Evolutionary conservation across 2,797 vertebrate species (phyloP).

Genomic region (Semaprochilodus insignis): DNA sequence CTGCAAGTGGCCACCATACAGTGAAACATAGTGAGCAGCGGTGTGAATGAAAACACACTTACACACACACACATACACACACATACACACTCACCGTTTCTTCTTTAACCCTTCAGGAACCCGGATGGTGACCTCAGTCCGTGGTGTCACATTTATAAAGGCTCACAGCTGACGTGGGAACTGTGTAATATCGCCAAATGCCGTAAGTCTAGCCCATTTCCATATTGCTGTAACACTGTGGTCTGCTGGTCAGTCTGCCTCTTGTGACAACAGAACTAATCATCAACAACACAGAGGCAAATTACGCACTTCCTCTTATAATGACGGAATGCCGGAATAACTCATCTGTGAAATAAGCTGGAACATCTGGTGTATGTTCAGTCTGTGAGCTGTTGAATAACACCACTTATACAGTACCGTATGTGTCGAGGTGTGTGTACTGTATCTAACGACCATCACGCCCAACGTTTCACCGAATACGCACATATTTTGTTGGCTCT

Average conservation of each 20-base stretch:
- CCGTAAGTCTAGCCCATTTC: conserved; percentile 78
- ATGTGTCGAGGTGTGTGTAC: background rate
- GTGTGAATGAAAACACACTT: too few species aligned
- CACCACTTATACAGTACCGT: background rate
- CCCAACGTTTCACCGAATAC: background rate
- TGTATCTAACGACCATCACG: background rate
- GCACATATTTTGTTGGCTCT: background rate
- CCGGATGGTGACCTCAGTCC: conserved; percentile 87
- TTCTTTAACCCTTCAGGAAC: conserved; percentile 79
- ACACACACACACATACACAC: too few species aligned
- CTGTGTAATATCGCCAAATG: conserved; percentile 86
- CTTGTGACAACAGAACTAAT: background rate
- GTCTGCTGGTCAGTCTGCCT: background rate
- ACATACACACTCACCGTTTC: background rate
- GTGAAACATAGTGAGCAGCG: too few species aligned
- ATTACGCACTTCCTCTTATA: background rate
- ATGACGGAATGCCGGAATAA: background rate
- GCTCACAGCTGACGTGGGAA: conserved; percentile 83
- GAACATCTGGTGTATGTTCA: background rate
- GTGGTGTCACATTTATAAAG: conserved; percentile 89
- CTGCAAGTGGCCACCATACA: too few species aligned
- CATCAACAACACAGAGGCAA: background rate
- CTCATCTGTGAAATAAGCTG: background rate
- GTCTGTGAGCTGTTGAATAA: background rate
- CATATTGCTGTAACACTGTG: conserved; percentile 3